Evolutionary conservation across 2,113 vertebrate genomes (phyloP).

Genomic region (Galbula dea): DNA sequence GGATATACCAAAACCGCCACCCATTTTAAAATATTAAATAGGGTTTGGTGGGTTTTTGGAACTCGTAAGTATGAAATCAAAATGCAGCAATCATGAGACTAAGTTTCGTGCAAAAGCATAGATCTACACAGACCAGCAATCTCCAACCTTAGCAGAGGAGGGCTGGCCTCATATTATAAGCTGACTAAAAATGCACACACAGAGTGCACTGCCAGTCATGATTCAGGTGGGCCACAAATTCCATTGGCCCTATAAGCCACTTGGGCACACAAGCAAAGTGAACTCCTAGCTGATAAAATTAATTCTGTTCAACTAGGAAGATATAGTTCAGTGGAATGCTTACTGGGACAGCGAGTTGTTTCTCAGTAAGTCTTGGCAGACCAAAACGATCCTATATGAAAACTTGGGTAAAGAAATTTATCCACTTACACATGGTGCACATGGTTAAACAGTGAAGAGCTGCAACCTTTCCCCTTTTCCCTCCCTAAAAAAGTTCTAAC

Average conservation of each 20-base stretch:
- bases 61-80: slow-evolving; percentile 68
- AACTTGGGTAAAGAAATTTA: slow-evolving; percentile 20
- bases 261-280: background rate
- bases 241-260: slow-evolving; percentile 4
- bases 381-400: background rate
- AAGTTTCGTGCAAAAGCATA: slow-evolving; percentile 77
- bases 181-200: slow-evolving; percentile 42
- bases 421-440: slow-evolving; percentile 26
- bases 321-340: slow-evolving; percentile 30
- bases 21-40: slow-evolving; percentile 49
- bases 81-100: slow-evolving; percentile 73
- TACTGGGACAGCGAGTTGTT: slow-evolving; percentile 11
- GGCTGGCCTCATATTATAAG: slow-evolving; percentile 46
- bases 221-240: slow-evolving; percentile 24
- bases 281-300: slow-evolving; percentile 23
- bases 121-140: slow-evolving; percentile 72
- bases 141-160: slow-evolving; percentile 73
- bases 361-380: slow-evolving; percentile 22
- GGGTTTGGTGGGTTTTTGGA: slow-evolving; percentile 63
- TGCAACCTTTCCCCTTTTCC: slow-evolving; percentile 55
- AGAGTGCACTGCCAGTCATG: slow-evolving; percentile 17
- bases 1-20: slow-evolving; percentile 70
- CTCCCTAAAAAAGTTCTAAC: slow-evolving; percentile 54
- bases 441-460: slow-evolving; percentile 36
- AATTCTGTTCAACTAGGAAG: slow-evolving; percentile 31